Base-by-base conservation (phyloP, 2,888 invertebrate species). In the Protodeltote pygarga region DNA sequence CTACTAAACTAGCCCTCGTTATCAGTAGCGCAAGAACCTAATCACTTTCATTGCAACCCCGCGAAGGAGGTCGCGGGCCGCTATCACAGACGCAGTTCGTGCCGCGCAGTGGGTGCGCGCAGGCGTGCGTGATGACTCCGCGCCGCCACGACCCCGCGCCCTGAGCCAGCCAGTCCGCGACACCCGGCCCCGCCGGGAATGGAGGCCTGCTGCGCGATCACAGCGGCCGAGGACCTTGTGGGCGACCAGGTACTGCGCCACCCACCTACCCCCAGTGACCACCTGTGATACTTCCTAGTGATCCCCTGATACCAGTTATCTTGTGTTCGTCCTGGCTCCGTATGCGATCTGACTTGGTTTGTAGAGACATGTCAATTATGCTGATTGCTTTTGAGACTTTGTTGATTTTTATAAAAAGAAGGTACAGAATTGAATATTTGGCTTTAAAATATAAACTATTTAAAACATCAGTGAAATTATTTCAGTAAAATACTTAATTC, bases 1-100 rank as follows among this genome's bases (percentile, higher is more conserved):
- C 63, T 38, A 48, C 23, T 51, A 59, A 54, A 54, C 71, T 65
- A 79, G 83, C 85, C 85, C 83, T 81, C 85, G 88, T 89, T 89
- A 89, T 90, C 89, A 89, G 86, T 81, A 78, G 85, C 79, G 82
- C 83, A 73, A 83, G 83, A 83, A 77, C 78, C 83, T 89, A 87
- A 89, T 89, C 89, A 89, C 88, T 89, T 87, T 87, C 87, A 81
- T 85, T 87, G 85, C 89, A 87, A 87, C 89, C 88, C 89, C 81
- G 87, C 78, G 70, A 79, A 76, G 81, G 83, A 82, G 87, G 87
- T 81, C 85, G 87, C 67, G 61, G 62, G 72, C 71, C 70, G 63
- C 76, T 85, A 84, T 85, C 87, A 81, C 75, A 66, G 71, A 71
- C 74, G 76, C 83, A 83, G 85, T 83, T 65, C 65, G 75, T 69